These are phyloP conservation scores for Meliscaeva auricollis DNA, from an alignment of 2,888 invertebrate species.

Conservation along the genomic window DNA sequence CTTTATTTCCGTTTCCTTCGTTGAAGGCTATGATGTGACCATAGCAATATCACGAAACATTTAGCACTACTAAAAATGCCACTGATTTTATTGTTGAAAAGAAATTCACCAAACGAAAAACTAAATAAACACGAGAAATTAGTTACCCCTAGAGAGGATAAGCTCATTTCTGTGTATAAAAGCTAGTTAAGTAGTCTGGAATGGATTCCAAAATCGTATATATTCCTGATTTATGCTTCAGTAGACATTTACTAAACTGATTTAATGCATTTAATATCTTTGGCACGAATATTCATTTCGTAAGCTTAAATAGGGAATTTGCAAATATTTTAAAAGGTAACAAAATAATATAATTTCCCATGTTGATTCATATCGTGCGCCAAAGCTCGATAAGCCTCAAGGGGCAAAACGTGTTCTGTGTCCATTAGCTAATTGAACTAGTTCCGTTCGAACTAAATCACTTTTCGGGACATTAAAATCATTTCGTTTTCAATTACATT, in stretches of 20 bases:
- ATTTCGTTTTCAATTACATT: slow-evolving; percentile 51
- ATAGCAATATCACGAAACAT: slow-evolving; percentile 49
- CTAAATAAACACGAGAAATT: neutral
- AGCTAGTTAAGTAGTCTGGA: slow-evolving; percentile 8
- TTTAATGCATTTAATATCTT: slow-evolving; percentile 12
- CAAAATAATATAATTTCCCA: neutral
- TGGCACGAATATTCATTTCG: neutral
- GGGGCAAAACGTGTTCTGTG: neutral
- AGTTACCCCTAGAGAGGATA: neutral
- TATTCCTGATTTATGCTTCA: slow-evolving; percentile 5
- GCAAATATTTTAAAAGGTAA: neutral
- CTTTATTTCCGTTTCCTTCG: slow-evolving; percentile 36
- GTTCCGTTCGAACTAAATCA: slow-evolving; percentile 38
- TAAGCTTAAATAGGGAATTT: neutral
- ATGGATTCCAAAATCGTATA: neutral
- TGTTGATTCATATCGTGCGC: neutral
- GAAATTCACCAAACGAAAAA: neutral
- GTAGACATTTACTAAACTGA: slow-evolving; percentile 22
- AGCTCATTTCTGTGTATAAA: too few species aligned
- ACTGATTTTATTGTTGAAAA: neutral
- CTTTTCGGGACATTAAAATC: slow-evolving; percentile 27
- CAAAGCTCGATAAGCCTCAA: neutral
- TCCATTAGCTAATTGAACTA: slow-evolving; percentile 69
- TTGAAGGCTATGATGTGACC: slow-evolving; percentile 7
- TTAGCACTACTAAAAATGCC: slow-evolving; percentile 42